Conservation (phyloP, 2,888 invertebrate genomes). For the Arge pagana region DNA sequence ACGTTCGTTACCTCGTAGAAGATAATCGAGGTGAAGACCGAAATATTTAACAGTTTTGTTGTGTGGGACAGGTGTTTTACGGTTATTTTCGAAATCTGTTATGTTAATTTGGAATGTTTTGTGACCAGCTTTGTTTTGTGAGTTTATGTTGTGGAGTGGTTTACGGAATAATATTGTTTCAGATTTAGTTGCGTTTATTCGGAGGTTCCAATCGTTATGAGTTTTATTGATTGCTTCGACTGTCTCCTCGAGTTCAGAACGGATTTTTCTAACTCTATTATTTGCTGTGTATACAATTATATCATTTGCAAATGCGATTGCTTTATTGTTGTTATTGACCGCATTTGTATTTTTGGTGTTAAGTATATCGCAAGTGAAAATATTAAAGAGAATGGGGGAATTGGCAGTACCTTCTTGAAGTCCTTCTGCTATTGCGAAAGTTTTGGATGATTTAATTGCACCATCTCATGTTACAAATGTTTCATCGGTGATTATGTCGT, state of each 20-base stretch:
- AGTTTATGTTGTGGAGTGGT: not conserved
- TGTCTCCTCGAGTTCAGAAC: conserved; percentile 2
- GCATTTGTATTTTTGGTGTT: not conserved
- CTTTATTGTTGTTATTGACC: not conserved
- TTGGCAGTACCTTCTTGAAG: conserved; percentile 22
- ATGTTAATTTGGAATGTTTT: conserved; percentile 13
- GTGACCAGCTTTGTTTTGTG: not conserved
- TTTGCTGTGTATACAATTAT: conserved; percentile 11
- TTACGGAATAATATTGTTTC: conserved; percentile 30
- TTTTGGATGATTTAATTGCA: not conserved
- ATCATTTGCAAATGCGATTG: conserved; percentile 22
- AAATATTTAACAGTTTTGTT: conserved; percentile 30
- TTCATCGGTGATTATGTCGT: conserved; percentile 13
- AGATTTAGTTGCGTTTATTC: conserved; percentile 28
- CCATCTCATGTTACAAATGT: conserved; percentile 17
- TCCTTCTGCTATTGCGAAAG: conserved; percentile 10
- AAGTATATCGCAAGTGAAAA: not conserved
- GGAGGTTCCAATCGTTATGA: conserved; percentile 27
- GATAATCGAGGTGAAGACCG: conserved; percentile 27
- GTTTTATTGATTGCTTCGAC: conserved; percentile 15
- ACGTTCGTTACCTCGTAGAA: conserved; percentile 24
- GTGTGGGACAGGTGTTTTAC: conserved; percentile 9
- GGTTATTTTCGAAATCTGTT: not conserved
- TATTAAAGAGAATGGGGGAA: conserved; percentile 9
- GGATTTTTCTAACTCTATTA: not conserved